Evolutionary conservation across 2,113 vertebrate species (phyloP), one percentile per base, ranked within the genome.

Genomic region (Pachypanchax playfairii): DNA sequence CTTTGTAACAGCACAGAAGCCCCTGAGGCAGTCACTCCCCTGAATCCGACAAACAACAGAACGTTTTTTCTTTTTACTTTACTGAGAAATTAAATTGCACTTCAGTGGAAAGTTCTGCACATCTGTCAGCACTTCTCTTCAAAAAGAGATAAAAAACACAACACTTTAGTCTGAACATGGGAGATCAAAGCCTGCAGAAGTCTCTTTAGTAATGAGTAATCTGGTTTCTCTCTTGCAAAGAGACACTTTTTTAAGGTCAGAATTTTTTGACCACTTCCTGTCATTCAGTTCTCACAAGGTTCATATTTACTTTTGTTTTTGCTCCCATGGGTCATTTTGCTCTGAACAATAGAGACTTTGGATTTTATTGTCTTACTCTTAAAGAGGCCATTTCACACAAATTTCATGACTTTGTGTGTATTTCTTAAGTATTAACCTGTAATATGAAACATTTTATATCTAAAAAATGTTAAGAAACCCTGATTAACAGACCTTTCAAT

Each of bases 191-290:
- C n/a, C 54, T 18, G 26, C 52, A 73, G 1, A 31, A 17, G 35
- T 24, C 3, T 48, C 6, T 79, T 46, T 66, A 20, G 31, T 42
- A 39, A 75, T 87, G 80, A 84, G 43, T 78, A 54, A 71, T 66
- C 13, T 33, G 47, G 12, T 18, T 3, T 48, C 50, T 65, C 9
- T 33, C 29, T 1, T 22, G 44, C 31, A 8, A 25, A 25, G 2
- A 21, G 4, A 2, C 26, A 42, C 35, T 49, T 63, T 69, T 65
- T 75, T 64, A 77, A 82, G 79, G 65, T 52, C 79, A 65, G 3
- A 25, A 28, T 15, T 4, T 39, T 42, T 17, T 4, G 39, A 73
- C 69, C 77, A 75, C 82, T 81, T 88, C 82, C 86, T 83, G 58
- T 65, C 22, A 62, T 46, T 41, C 15, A 31, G 18, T 11, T 25